Conservation (phyloP, 2,888 invertebrate genomes). For the Dorcus parallelipipedus region DNA sequence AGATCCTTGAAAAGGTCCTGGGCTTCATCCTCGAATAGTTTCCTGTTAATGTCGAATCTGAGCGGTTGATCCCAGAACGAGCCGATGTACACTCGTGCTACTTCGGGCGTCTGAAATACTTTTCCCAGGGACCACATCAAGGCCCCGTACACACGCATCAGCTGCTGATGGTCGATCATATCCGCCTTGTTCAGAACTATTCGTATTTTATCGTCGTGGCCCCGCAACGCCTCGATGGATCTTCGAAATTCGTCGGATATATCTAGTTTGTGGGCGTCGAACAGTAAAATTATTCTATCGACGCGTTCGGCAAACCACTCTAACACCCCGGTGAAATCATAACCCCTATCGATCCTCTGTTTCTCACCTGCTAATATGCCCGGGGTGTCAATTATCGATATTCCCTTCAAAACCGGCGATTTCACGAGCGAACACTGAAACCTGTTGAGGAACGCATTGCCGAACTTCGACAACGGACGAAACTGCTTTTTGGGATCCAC, state of each 20-base stretch:
- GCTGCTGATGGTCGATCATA: slow-evolving; percentile 97
- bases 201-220: slow-evolving; percentile 95
- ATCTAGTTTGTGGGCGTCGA: slow-evolving; percentile 98
- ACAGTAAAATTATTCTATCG: slow-evolving; percentile 93
- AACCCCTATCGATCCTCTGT: slow-evolving; percentile 88
- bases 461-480: slow-evolving; percentile 91
- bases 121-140: slow-evolving; percentile 99
- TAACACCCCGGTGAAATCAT: slow-evolving; percentile 95
- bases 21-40: slow-evolving; percentile 91
- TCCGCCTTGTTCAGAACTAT: slow-evolving; percentile 99
- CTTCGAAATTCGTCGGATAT: slow-evolving; percentile 98
- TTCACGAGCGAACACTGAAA: slow-evolving; percentile 92
- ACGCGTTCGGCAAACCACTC: slow-evolving; percentile 99
- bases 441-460: slow-evolving; percentile 95
- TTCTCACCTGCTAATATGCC: slow-evolving; percentile 85
- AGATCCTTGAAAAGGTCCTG: slow-evolving; percentile 92
- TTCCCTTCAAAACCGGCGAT: slow-evolving; percentile 88
- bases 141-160: slow-evolving; percentile 98
- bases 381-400: slow-evolving; percentile 97
- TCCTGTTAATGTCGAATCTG: slow-evolving; percentile 87
- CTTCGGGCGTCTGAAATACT: slow-evolving; percentile 96
- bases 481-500: slow-evolving; percentile 98
- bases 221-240: slow-evolving; percentile 92
- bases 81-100: slow-evolving; percentile 97
- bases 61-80: slow-evolving; percentile 99